Percentiles rank a stretch among this genome's conserved stretches.
phyloP scores from a whole-genome alignment of 2,797 vertebrate species.

The Melopsittacus undulatus region DNA sequence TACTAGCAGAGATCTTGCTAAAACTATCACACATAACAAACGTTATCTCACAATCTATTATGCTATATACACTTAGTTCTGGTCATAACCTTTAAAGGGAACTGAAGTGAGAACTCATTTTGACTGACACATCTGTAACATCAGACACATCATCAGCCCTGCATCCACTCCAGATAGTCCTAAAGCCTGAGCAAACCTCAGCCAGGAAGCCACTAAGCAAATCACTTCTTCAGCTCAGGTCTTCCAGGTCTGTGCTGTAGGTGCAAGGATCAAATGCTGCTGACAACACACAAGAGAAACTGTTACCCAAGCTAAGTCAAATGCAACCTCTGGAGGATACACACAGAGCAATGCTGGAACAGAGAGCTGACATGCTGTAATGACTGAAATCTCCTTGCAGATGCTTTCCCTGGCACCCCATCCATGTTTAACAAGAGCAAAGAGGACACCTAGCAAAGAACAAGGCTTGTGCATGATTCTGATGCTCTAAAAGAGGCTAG shows the following conservation, averaged over 20 bases:
- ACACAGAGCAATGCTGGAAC: neutral
- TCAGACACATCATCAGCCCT: neutral
- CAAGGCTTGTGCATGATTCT: neutral
- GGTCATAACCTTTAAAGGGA: slow-evolving; percentile 4
- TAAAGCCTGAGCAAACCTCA: neutral
- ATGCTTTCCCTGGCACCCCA: neutral
- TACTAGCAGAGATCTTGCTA: neutral
- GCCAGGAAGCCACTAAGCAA: neutral
- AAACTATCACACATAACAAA: neutral
- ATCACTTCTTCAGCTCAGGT: neutral
- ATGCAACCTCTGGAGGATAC: neutral
- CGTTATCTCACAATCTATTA: neutral
- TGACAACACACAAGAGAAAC: neutral
- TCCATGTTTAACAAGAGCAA: neutral
- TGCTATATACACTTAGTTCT: neutral
- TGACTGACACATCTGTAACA: slow-evolving; percentile 10
- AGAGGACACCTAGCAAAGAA: neutral
- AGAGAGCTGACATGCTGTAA: neutral
- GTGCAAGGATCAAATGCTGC: neutral
- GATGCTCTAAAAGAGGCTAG: neutral
- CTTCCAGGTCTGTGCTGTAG: neutral
- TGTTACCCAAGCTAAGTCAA: slow-evolving; percentile 11
- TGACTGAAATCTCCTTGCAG: neutral
- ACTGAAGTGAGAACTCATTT: neutral
- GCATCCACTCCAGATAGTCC: neutral